Evolutionary conservation across 2,888 invertebrate genomes (phyloP), one percentile per base, ranked within the genome.

Genomic region (Iphiclides podalirius): DNA sequence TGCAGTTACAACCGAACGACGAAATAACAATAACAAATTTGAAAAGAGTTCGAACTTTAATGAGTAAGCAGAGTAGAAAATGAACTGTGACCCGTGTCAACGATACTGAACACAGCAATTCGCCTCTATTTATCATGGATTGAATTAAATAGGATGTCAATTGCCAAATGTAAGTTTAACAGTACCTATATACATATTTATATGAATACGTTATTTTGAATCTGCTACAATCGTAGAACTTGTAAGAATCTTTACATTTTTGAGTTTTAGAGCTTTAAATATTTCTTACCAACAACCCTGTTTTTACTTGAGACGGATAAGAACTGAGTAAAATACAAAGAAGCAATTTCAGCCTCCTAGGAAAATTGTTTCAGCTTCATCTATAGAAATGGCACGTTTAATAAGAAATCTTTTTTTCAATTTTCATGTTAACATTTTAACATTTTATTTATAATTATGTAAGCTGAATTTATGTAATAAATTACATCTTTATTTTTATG

Each of bases 11-110:
- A 70, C 98, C 98, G 0, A 94, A 94, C 56, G 98, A 98, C 77
- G 91, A 92, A 52, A 95, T 97, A 52, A 97, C 98, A 33, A 89
- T 95, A 70, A 94, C 94, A 52, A 98, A 98, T 86, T 91, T 98
- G 51, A 94, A 95, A 53, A 66, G 84, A 64, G 85, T 88, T 6
- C 61, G 78, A 57, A 64, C 84, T 34, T 67, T 86, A 9, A 86
- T 86, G 79, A 76, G 67, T 53, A 75, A 75, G 56, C 73, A 79
- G 60, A 77, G 72, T 57, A 78, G 66, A 64, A 83, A 79, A 65
- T 79, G n/a, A 78, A 68, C 26, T 33, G 40, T 12, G 11, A 20
- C n/a, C n/a, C 8, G 11, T 20, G 9, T 34, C 33, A 12, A 23
- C 33, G 6, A 40, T 48, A 50, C 47, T 49, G 35, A 47, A 12